Conservation (phyloP, 2,888 invertebrate genomes). For the Eumerus sabulonum region DNA sequence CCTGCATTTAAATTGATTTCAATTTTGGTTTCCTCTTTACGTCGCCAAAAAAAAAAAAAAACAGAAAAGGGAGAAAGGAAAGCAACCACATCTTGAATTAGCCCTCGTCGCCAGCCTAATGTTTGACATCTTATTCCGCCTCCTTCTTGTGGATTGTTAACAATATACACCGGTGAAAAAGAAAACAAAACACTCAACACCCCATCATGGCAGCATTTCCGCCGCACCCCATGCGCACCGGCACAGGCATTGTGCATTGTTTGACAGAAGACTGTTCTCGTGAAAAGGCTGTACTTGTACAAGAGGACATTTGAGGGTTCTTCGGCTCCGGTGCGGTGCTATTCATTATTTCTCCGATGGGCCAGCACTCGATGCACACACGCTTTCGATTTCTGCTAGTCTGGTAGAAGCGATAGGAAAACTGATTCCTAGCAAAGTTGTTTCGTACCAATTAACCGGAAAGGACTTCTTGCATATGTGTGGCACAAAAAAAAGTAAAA, state of each 20-base stretch:
- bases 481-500: background rate
- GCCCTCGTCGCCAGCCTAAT: conserved; percentile 54
- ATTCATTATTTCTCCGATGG: conserved; percentile 56
- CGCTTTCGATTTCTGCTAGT: conserved; percentile 13
- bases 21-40: conserved; percentile 69
- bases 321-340: conserved; percentile 32
- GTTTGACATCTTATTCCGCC: conserved; percentile 58
- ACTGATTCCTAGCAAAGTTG: conserved; percentile 17
- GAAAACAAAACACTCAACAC: conserved; percentile 63
- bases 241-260: conserved; percentile 21
- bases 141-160: conserved; percentile 29
- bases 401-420: conserved; percentile 15
- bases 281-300: conserved; percentile 15
- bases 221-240: conserved; percentile 6
- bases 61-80: too few species aligned
- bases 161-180: conserved; percentile 41
- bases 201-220: background rate
- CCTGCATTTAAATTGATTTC: conserved; percentile 71
- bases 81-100: conserved; percentile 56
- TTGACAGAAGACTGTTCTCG: conserved; percentile 7
- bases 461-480: conserved; percentile 28
- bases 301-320: conserved; percentile 53
- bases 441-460: conserved; percentile 55
- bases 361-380: conserved; percentile 15
- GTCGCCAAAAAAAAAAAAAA: conserved; percentile 26